These are phyloP conservation scores for Chaetodon trifasciatus DNA, from an alignment of 2,797 vertebrate species.

Conservation along the genomic window DNA sequence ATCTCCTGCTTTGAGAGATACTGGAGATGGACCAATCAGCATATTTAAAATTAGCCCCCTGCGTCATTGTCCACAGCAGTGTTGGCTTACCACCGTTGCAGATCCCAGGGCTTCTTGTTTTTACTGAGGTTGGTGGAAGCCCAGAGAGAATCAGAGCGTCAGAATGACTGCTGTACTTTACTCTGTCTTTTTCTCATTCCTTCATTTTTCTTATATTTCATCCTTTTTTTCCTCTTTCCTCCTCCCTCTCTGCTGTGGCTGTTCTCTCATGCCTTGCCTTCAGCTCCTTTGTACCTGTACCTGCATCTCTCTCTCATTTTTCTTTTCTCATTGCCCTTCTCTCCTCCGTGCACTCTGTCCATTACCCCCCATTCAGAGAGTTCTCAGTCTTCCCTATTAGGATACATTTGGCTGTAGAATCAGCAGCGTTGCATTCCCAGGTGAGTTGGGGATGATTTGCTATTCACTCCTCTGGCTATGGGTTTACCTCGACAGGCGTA, in stretches of 20 bases:
- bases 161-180: slow-evolving; percentile 28
- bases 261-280: slow-evolving; percentile 20
- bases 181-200: slow-evolving; percentile 15
- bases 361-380: slow-evolving; percentile 17
- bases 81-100: slow-evolving; percentile 39
- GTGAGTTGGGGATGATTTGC: slow-evolving; percentile 72
- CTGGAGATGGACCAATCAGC: slow-evolving; percentile 61
- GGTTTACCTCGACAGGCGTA: slow-evolving; percentile 65
- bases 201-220: neutral
- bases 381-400: slow-evolving; percentile 63
- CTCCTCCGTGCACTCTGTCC: slow-evolving; percentile 10
- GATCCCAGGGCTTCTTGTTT: slow-evolving; percentile 49
- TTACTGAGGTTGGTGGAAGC: slow-evolving; percentile 11
- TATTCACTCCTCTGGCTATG: slow-evolving; percentile 74
- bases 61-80: slow-evolving; percentile 56
- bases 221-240: neutral
- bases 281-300: slow-evolving; percentile 38
- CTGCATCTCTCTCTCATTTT: slow-evolving; percentile 21
- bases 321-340: slow-evolving; percentile 1
- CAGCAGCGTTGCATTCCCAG: slow-evolving; percentile 68
- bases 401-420: slow-evolving; percentile 71
- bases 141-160: slow-evolving; percentile 32
- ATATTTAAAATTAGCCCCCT: slow-evolving; percentile 71
- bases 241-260: slow-evolving; percentile 8
- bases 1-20: slow-evolving; percentile 43